Evolutionary conservation across 2,888 invertebrate genomes (phyloP), one percentile per base, ranked within the genome.

Genomic region (Pristionchus japonicus): DNA sequence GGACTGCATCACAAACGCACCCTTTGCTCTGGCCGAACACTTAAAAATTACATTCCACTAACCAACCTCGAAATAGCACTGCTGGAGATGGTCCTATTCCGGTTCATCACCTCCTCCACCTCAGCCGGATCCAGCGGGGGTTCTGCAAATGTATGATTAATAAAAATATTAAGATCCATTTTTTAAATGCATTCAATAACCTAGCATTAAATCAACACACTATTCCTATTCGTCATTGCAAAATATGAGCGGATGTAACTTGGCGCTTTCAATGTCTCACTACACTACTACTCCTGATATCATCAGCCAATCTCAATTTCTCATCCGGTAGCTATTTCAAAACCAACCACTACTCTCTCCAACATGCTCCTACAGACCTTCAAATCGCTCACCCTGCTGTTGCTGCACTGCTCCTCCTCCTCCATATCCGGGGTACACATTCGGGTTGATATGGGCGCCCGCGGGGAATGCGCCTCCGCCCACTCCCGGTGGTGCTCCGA

Each of bases 61-160:
- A 61, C 98, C 20, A 99, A 99, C 89, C 99, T 96, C 23, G 97
- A 97, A 91, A 99, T 99, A 31, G 99, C 99, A 87, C 97, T 98
- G 92, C 98, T 98, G 20, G 93, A 91, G 0, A 99, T 99, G 15
- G 98, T 98, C 92, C 98, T 96, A 95, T 99, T 99, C 91, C 99
- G 96, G 88, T 97, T 96, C 97, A 99, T 98, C 88, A 98, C 97
- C 95, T 99, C 99, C 95, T 99, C 99, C 95, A 98, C 98, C 95
- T 99, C 99, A 61, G 97, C 97, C 95, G 99, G 99, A 88, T 94
- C 94, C 49, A 96, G 92, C 90, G 96, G 90, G 27, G 34, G 23
- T 20, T 84, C 84, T 67, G 84, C 27, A 52, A 84, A 34, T 40
- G n/a, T 9, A 77, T 31, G 40, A 17, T 40, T 11, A 23, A n/a